These are phyloP conservation scores for Ceryle rudis DNA, from an alignment of 2,797 vertebrate species.

Conservation along the genomic window DNA sequence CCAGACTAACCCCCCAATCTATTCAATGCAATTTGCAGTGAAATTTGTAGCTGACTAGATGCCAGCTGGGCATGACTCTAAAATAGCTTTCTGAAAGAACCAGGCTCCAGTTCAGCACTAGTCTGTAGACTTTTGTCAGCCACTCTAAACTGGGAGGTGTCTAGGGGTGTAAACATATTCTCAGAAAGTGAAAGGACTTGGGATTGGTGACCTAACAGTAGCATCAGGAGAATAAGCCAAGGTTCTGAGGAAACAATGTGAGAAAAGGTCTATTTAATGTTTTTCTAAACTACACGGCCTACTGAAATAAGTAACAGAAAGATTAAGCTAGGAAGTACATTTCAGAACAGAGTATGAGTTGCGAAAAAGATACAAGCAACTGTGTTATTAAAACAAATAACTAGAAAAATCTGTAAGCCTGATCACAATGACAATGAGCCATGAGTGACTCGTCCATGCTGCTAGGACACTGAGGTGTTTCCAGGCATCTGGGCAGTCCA, in stretches of 20 bases:
- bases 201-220: background rate
- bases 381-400: background rate
- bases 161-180: background rate
- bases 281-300: background rate
- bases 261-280: background rate
- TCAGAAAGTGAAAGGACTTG: background rate
- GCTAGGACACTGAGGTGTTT: background rate
- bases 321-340: background rate
- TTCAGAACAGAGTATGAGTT: background rate
- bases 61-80: conserved; percentile 12
- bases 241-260: background rate
- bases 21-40: conserved; percentile 4
- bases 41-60: conserved; percentile 4
- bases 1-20: background rate
- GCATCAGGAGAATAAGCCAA: background rate
- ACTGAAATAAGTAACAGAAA: background rate
- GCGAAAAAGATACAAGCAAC: background rate
- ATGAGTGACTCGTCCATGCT: background rate
- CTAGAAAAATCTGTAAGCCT: background rate
- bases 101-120: background rate
- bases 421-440: background rate
- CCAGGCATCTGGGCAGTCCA: background rate
- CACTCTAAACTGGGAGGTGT: background rate
- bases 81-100: background rate
- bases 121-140: background rate